Conservation (phyloP, 2,888 invertebrate genomes). For the Luperina nickerlii region DNA sequence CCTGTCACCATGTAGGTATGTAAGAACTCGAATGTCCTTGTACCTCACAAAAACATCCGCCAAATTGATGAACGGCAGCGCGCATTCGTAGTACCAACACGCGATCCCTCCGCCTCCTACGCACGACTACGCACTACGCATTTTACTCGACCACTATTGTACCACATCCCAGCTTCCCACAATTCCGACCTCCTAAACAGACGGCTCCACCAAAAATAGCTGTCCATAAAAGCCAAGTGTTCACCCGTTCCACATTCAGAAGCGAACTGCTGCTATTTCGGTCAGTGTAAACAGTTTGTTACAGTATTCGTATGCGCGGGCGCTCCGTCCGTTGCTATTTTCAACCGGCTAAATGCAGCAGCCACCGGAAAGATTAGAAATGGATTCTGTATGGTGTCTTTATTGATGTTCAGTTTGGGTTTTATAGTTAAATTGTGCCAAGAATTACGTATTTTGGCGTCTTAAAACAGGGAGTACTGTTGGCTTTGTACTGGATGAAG, state of each 20-base stretch:
- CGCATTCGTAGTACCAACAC: not conserved
- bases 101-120: not conserved
- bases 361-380: conserved; percentile 81
- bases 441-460: conserved; percentile 13
- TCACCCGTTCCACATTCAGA: conserved; percentile 82
- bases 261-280: conserved; percentile 80
- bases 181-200: conserved; percentile 45
- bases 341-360: conserved; percentile 82
- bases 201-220: conserved; percentile 74
- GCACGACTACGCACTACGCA: not conserved
- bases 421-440: conserved; percentile 51
- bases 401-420: conserved; percentile 56
- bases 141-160: not conserved
- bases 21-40: not conserved
- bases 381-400: conserved; percentile 68
- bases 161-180: conserved; percentile 51
- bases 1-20: not conserved
- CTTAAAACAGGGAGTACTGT: not conserved
- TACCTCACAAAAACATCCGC: not conserved
- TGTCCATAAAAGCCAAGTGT: conserved; percentile 81
- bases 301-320: conserved; percentile 74
- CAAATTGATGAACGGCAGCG: not conserved
- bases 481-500: not conserved
- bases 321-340: conserved; percentile 83
- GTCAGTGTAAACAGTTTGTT: conserved; percentile 80